Evolutionary conservation across 2,888 invertebrate species (phyloP), one percentile per base, ranked within the genome.

Genomic region (Pandemis corylana): DNA sequence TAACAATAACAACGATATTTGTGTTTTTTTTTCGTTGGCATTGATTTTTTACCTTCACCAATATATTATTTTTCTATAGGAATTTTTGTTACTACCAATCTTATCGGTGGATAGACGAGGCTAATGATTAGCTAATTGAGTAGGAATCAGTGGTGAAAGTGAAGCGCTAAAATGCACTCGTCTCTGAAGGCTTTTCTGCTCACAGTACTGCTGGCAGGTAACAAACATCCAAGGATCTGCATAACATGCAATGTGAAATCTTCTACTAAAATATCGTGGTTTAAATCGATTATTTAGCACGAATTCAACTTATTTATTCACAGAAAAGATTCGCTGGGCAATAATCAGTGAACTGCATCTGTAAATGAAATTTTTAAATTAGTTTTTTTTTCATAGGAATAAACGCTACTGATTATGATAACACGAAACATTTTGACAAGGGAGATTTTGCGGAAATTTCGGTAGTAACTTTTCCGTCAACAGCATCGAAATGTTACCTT

Each of bases 201-300:
- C 70, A 63, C 75, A 3, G 53, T 71, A 36, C 56, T 71, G 66
- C 66, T 75, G 46, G 67, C 71, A 75, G 75, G 75, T 75, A 69
- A 69, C 13, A 53, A n/a, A 13, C 13, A n/a, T 6, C 6, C 3
- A 53, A 53, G 13, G n/a, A 53, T 20, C n/a, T 10, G 15, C 28
- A 42, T 28, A 9, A 71, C n/a, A n/a, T 5, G 5, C 12, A 51
- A 56, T 20, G 56, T 20, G 56, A 15, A 56, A 20, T 56, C 5
- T 6, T 53, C n/a, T n/a, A 36, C 28, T 6, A 6, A n/a, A 5
- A 6, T 5, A 53, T 53, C 51, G 20, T 0, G 4, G 6, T 56
- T 7, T 56, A 2, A 20, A 9, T 56, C 3, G 7, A 20, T 56
- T 56, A 2, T 56, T 15, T 56, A 3, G 7, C 15, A 20, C 7